A percentile compares a stretch with the other conserved stretches of the same genome.
Conservation (phyloP, 1,140 invertebrate species). For the Apocrypta bakeri region DNA sequence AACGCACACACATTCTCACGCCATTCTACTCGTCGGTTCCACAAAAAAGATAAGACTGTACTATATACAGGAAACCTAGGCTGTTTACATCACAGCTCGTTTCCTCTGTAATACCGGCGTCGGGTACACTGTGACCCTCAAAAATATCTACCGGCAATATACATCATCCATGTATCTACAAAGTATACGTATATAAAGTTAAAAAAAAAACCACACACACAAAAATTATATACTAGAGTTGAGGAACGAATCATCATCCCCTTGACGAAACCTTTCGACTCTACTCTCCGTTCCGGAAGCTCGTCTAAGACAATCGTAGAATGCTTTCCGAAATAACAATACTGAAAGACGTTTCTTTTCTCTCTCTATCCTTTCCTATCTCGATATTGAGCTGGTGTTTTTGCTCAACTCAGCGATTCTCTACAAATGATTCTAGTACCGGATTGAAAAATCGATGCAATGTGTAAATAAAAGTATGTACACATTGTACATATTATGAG, state of each 20-base stretch:
- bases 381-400: neutral
- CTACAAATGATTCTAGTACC: neutral
- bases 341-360: neutral
- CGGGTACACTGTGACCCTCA: neutral
- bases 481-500: too few species aligned
- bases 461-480: too few species aligned
- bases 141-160: neutral
- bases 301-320: neutral
- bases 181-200: neutral
- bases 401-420: neutral
- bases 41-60: neutral
- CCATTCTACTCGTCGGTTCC: neutral
- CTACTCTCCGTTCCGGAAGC: neutral
- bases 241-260: too few species aligned
- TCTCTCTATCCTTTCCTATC: neutral
- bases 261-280: neutral
- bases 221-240: neutral
- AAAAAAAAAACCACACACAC: neutral
- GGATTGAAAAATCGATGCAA: too few species aligned
- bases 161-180: neutral
- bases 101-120: neutral
- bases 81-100: neutral
- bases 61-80: neutral
- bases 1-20: too few species aligned
- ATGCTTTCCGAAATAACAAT: conserved; percentile 6